Conservation (phyloP, 64 coral and sea anemone species). For the Dendrophyllia cribrosa region DNA sequence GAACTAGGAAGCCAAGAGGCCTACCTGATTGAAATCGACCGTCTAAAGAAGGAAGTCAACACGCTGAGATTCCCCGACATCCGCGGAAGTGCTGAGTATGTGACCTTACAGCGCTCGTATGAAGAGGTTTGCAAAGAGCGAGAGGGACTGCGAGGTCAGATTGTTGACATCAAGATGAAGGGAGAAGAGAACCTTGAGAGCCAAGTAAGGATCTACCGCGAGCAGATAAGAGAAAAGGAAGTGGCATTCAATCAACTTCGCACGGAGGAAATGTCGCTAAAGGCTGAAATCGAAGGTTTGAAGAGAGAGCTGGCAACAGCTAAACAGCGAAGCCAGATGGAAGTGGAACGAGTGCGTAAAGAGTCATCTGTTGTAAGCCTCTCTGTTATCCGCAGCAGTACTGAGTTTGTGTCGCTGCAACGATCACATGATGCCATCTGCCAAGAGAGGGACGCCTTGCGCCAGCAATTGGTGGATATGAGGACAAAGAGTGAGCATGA, state of each 20-base stretch:
- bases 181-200: slow-evolving; percentile 31
- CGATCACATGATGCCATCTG: slow-evolving; percentile 31
- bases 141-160: too few relatives aligned
- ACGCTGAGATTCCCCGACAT: too few relatives aligned
- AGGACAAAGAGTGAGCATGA: slow-evolving; percentile 49
- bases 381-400: background rate
- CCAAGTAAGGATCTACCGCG: too few relatives aligned
- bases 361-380: slow-evolving; percentile 38
- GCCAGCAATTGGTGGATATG: slow-evolving; percentile 45
- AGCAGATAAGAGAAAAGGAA: too few relatives aligned
- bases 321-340: slow-evolving; percentile 14
- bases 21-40: too few relatives aligned
- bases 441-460: slow-evolving; percentile 42
- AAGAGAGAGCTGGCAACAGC: background rate
- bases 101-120: background rate
- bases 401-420: background rate
- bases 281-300: too few relatives aligned
- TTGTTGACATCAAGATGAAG: slow-evolving; percentile 40
- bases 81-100: background rate
- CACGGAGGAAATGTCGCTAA: too few relatives aligned
- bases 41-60: too few relatives aligned
- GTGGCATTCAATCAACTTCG: too few relatives aligned
- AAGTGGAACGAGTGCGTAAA: background rate
- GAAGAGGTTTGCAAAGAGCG: too few relatives aligned
- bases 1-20: too few relatives aligned